These are phyloP conservation scores for Neodiprion fabricii DNA, from an alignment of 1,140 invertebrate species.

Conservation along the genomic window DNA sequence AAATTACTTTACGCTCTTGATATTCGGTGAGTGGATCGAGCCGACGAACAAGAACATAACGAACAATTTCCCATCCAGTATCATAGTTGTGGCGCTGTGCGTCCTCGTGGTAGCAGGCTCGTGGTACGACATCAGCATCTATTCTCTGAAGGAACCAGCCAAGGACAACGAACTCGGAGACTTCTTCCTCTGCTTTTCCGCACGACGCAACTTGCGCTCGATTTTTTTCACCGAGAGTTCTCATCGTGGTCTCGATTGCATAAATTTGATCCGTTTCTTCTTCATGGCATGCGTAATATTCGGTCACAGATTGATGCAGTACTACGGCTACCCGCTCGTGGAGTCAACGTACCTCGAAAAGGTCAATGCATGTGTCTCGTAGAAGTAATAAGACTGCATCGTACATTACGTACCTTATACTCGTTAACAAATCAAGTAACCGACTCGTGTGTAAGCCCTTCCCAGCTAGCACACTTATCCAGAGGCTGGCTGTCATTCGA, in stretches of 20 bases:
- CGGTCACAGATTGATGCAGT: conserved; percentile 41
- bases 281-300: conserved; percentile 32
- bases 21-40: background rate
- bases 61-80: conserved; percentile 26
- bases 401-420: too few relatives aligned
- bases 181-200: conserved; percentile 50
- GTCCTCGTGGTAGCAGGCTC: conserved; percentile 34
- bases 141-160: background rate
- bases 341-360: conserved; percentile 36
- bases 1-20: background rate
- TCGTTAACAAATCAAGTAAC: too few relatives aligned
- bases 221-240: conserved; percentile 31
- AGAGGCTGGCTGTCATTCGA: too few relatives aligned
- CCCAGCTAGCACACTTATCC: too few relatives aligned
- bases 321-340: conserved; percentile 30
- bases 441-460: too few relatives aligned
- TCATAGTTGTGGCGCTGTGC: conserved; percentile 26
- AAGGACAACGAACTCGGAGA: conserved; percentile 24
- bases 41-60: too few relatives aligned
- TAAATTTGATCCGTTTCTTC: conserved; percentile 37
- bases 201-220: conserved; percentile 35
- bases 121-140: conserved; percentile 33
- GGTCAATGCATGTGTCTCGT: conserved; percentile 26
- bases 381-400: background rate
- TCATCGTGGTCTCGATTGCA: conserved; percentile 39